Evolutionary conservation across 2,113 vertebrate species (phyloP).

Genomic region (Psilopogon haemacephalus): DNA sequence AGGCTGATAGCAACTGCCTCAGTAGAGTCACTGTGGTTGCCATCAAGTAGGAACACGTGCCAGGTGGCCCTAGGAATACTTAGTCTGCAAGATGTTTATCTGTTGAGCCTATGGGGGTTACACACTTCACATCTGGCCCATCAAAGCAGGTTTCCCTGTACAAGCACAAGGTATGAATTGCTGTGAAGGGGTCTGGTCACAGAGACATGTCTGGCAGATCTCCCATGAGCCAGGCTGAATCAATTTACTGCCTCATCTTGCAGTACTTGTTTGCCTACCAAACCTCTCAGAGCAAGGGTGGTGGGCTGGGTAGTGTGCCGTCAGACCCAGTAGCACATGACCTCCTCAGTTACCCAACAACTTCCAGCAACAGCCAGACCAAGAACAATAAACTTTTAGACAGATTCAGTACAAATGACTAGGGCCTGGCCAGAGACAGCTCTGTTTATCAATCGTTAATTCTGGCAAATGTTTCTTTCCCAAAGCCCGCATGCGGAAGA

Average conservation of each 20-base stretch:
- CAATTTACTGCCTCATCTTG: not conserved
- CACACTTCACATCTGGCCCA: not conserved
- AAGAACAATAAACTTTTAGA: not conserved
- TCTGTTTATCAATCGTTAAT: not conserved
- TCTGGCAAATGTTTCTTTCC: not conserved
- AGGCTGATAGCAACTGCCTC: not conserved
- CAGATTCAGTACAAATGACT: not conserved
- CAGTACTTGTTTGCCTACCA: not conserved
- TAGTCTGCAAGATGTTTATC: not conserved
- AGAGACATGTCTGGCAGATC: not conserved
- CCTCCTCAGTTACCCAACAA: not conserved
- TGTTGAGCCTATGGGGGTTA: not conserved
- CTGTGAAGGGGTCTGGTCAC: not conserved
- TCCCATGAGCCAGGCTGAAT: not conserved
- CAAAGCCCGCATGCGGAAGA: not conserved
- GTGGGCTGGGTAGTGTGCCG: not conserved
- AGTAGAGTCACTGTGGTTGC: not conserved
- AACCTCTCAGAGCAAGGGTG: not conserved
- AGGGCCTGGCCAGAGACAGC: not conserved
- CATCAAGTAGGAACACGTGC: not conserved
- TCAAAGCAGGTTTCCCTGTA: rapidly evolving
- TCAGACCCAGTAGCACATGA: not conserved
- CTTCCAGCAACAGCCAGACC: not conserved
- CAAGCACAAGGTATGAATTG: not conserved
- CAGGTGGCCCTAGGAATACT: not conserved